A percentile compares a stretch with the other conserved stretches of the same genome.
Conservation (phyloP, 2,113 vertebrate species). For the Dissostichus mawsoni region DNA sequence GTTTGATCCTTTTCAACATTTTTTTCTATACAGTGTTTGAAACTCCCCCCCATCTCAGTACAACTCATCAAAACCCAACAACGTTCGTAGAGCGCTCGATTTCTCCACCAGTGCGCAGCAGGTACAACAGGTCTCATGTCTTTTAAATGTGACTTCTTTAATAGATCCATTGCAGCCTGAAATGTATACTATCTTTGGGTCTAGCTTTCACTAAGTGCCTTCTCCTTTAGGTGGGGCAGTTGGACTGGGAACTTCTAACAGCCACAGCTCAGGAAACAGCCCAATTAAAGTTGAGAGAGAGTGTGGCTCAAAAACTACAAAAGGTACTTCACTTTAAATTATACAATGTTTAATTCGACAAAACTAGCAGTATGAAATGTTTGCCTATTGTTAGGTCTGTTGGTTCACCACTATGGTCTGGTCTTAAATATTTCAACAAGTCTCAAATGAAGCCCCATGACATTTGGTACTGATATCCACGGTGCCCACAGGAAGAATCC, state of each 20-base stretch:
- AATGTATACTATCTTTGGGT: no score
- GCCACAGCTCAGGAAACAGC: no score
- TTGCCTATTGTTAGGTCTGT: neutral
- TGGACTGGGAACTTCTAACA: neutral
- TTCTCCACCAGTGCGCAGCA: constrained; percentile 13
- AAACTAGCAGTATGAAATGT: neutral
- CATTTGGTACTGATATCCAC: neutral
- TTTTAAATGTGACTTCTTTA: no score
- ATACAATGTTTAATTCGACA: neutral
- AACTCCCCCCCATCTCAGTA: neutral
- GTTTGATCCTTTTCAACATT: no score
- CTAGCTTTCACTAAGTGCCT: neutral
- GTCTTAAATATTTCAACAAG: no score
- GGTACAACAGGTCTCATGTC: neutral
- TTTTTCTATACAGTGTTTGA: no score
- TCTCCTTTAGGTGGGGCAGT: neutral
- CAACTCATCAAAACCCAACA: neutral
- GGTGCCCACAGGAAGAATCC: no score
- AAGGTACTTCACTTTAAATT: constrained; percentile 23
- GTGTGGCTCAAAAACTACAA: neutral
- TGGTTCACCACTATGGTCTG: neutral
- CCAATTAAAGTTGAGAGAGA: rapidly evolving
- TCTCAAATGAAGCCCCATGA: no score
- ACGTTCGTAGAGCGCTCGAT: constrained; percentile 20
- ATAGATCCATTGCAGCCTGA: no score